Evolutionary conservation across 2,888 invertebrate species (phyloP).

Genomic region (Gibbula magus): DNA sequence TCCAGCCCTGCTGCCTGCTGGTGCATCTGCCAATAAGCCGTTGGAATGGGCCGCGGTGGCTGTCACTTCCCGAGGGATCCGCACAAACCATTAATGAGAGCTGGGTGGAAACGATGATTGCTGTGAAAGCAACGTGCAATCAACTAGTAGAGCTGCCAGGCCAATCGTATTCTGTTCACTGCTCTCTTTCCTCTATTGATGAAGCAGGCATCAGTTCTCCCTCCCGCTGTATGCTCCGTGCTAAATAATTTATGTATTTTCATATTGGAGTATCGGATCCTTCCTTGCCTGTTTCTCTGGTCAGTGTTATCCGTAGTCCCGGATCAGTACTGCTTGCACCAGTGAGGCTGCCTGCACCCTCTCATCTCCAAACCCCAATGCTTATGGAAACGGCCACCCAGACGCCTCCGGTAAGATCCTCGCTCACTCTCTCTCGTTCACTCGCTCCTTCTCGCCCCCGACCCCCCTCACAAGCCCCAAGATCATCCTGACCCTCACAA

Average conservation of each 20-base stretch:
- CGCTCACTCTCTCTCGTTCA: not conserved
- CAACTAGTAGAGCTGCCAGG: constrained; percentile 24
- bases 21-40: constrained; percentile 27
- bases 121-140: constrained; percentile 24
- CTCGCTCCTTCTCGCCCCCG: constrained; percentile 15
- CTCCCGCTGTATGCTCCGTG: constrained; percentile 17
- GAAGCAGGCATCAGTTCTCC: constrained; percentile 8
- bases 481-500: not conserved
- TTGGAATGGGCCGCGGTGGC: constrained; percentile 6
- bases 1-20: constrained; percentile 10
- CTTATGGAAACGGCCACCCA: constrained; percentile 57
- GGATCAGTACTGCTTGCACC: constrained; percentile 18
- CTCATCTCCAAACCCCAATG: constrained; percentile 39
- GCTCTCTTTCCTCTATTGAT: constrained; percentile 20
- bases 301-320: constrained; percentile 25
- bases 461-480: not conserved
- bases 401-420: constrained; percentile 47
- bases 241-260: constrained; percentile 41
- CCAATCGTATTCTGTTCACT: constrained; percentile 28
- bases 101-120: constrained; percentile 35
- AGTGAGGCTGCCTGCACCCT: constrained; percentile 13
- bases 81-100: constrained; percentile 36
- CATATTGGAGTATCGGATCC: constrained; percentile 34
- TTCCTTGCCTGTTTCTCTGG: constrained; percentile 29
- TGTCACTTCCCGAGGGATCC: constrained; percentile 34